Evolutionary conservation across 2,888 invertebrate species (phyloP).

Genomic region (Caradrina clavipalpis): DNA sequence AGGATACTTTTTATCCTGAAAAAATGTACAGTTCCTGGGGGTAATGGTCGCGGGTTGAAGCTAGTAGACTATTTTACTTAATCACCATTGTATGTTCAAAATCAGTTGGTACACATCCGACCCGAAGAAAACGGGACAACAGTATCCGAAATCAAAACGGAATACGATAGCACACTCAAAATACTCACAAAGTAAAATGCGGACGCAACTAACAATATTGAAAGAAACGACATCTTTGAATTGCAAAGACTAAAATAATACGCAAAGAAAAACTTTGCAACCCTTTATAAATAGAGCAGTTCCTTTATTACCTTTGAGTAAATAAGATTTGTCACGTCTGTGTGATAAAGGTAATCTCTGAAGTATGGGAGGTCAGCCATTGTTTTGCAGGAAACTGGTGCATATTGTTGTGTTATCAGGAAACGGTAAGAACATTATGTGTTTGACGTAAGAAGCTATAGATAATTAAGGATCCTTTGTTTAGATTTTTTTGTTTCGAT

Average conservation of each 20-base stretch:
- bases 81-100: too few relatives aligned
- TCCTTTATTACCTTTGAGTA: conserved; percentile 60
- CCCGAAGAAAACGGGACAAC: conserved; percentile 3
- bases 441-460: neutral
- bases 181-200: conserved; percentile 72
- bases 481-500: neutral
- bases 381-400: conserved; percentile 26
- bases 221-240: conserved; percentile 68
- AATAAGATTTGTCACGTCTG: conserved; percentile 75
- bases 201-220: conserved; percentile 63
- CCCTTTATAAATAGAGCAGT: conserved; percentile 64
- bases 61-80: too few relatives aligned
- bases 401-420: conserved; percentile 12
- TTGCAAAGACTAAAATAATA: conserved; percentile 49
- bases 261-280: conserved; percentile 20
- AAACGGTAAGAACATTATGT: neutral
- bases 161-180: conserved; percentile 57
- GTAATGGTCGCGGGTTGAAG: too few relatives aligned
- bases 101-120: neutral
- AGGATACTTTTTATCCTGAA: too few relatives aligned
- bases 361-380: conserved; percentile 27
- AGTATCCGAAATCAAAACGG: conserved; percentile 23
- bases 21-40: too few relatives aligned
- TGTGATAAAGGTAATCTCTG: conserved; percentile 66
- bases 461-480: neutral